A percentile compares a stretch with the other conserved stretches of the same genome.
Conservation (phyloP, 2,797 vertebrate genomes). For the Furcifer pardalis region DNA sequence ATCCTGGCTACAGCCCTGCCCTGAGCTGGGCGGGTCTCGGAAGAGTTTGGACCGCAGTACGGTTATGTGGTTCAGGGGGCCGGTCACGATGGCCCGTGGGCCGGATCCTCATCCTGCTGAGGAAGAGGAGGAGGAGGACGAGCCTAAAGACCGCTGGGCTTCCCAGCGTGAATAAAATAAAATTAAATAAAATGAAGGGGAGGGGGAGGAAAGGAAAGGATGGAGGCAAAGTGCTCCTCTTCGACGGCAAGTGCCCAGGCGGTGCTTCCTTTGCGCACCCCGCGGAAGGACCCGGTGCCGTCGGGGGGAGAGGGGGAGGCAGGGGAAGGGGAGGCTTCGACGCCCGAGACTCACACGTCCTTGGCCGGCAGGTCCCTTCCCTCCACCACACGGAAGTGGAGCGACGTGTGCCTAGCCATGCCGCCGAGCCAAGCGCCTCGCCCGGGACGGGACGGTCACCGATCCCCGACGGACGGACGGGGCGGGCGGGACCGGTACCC, state of each 20-base stretch:
- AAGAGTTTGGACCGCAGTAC: no score
- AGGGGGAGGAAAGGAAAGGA: no score
- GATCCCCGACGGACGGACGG: neutral
- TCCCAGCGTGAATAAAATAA: neutral
- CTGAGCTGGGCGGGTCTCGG: no score
- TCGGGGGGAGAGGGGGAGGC: no score
- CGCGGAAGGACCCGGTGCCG: no score
- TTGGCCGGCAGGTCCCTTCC: conserved; percentile 89
- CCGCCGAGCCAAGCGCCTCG: neutral
- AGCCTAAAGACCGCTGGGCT: neutral
- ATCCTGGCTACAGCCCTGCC: no score
- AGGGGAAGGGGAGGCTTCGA: fast-evolving
- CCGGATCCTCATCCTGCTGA: no score
- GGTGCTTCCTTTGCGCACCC: fast-evolving
- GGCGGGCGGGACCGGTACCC: neutral
- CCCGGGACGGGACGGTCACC: no score
- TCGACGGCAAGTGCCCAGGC: neutral
- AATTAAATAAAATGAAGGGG: no score
- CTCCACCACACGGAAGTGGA: conserved; percentile 91
- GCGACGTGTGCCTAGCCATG: conserved; percentile 89
- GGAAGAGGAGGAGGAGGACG: neutral
- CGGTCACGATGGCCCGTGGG: no score
- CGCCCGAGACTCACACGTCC: conserved; percentile 85
- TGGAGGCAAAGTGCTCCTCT: no score
- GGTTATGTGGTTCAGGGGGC: no score